Evolutionary conservation across 1,140 invertebrate species (phyloP), one percentile per base, ranked within the genome.

Genomic region (Telenomus remus): DNA sequence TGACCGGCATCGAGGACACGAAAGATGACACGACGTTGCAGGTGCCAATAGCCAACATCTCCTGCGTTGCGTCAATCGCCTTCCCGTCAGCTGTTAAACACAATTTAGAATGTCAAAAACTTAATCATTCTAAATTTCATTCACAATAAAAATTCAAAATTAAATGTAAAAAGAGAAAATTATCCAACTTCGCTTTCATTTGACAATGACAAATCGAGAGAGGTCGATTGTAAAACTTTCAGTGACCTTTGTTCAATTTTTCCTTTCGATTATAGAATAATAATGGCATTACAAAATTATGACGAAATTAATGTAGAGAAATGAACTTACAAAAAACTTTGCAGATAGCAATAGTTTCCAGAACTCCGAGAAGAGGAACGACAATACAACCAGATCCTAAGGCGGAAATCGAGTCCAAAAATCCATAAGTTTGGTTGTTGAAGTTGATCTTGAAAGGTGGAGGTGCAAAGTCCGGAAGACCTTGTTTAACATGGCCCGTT

Each of bases 21-120:
- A 97, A 96, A 3, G 94, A 93, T 9, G 95, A 95, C 9, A 93
- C 85, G 34, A 97, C 90, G 87, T 97, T 98, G 81, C 94, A 94
- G 5, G 92, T 81, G 16, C 94, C 95, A 54, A 95, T 87, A 12
- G 93, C 93, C 64, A 95, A 79, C 92, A 95, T 94, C 86, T 95
- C 94, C 84, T 95, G 93, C 10, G 92, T 94, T 1, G 92, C 92
- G 84, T 95, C 93, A 47, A 94, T 90, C 51, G 90, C 89, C 76
- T 91, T 91, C n/a, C 92, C 92, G 34, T 90, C 88, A 15, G 89
- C 91, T 91, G 65, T 16, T 82, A 72, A 56, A 27, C n/a, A n/a
- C n/a, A n/a, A n/a, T n/a, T n/a, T n/a, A n/a, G n/a, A n/a, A n/a
- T n/a, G n/a, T n/a, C n/a, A n/a, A n/a, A n/a, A n/a, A n/a, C n/a